These are phyloP conservation scores for Metopolophium dirhodum DNA, from an alignment of 1,140 invertebrate species.

Conservation along the genomic window DNA sequence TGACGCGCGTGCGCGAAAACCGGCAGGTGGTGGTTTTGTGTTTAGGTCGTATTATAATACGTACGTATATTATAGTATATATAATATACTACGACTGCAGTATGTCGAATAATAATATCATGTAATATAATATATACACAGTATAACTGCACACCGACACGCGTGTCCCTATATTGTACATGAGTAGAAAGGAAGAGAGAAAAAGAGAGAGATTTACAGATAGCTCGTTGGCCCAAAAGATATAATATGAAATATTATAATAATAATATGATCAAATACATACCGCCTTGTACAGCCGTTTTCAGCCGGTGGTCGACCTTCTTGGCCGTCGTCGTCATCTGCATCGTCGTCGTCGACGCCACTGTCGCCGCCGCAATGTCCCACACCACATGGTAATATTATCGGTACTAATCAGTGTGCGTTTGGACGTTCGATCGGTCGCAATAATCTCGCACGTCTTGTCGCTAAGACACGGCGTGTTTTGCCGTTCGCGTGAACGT, in stretches of 20 bases:
- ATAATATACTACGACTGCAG: too few species aligned
- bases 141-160: not conserved
- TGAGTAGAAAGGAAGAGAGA: not conserved
- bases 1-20: conserved; percentile 23
- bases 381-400: conserved; percentile 25
- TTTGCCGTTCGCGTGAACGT: too few species aligned
- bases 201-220: not conserved
- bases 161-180: not conserved
- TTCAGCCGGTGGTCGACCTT: conserved; percentile 12
- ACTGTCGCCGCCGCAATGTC: not conserved
- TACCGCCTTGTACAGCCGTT: not conserved
- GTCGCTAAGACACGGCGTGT: not conserved
- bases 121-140: not conserved
- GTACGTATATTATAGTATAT: not conserved
- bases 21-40: not conserved
- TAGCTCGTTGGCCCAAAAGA: not conserved
- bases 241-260: not conserved
- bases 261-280: not conserved
- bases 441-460: not conserved
- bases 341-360: not conserved
- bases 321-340: not conserved
- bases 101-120: conserved; percentile 12
- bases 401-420: conserved; percentile 37
- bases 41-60: not conserved
- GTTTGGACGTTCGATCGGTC: conserved; percentile 26